These are phyloP conservation scores for Plemyria rubiginata DNA, from an alignment of 2,888 invertebrate genomes.

Conservation along the genomic window DNA sequence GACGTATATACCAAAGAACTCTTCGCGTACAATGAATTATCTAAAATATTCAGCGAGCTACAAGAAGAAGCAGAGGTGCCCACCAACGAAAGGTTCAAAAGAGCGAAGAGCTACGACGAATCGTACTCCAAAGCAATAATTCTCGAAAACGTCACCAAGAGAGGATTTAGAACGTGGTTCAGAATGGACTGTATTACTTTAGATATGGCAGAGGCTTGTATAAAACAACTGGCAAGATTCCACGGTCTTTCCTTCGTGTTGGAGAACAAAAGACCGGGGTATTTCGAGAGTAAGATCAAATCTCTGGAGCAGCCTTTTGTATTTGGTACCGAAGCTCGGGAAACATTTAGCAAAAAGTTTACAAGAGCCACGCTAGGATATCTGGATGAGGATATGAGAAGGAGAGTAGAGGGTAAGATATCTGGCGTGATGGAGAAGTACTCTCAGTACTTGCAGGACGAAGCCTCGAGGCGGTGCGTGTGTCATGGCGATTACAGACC, in stretches of 20 bases:
- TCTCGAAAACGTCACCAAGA: slow-evolving; percentile 58
- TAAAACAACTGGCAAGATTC: slow-evolving; percentile 63
- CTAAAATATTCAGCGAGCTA: slow-evolving; percentile 50
- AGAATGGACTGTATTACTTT: slow-evolving; percentile 56
- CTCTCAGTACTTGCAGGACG: slow-evolving; percentile 45
- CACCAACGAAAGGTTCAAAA: slow-evolving; percentile 50
- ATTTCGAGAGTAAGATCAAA: slow-evolving; percentile 52
- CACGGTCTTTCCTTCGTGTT: slow-evolving; percentile 60
- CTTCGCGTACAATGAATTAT: slow-evolving; percentile 57
- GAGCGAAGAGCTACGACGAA: slow-evolving; percentile 54
- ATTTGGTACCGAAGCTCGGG: slow-evolving; percentile 48
- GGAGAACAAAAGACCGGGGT: slow-evolving; percentile 50
- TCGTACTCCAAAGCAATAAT: slow-evolving; percentile 52
- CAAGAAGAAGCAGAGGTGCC: slow-evolving; percentile 58
- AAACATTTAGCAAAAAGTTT: slow-evolving; percentile 42
- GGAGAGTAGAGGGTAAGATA: slow-evolving; percentile 43
- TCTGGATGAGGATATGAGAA: slow-evolving; percentile 46
- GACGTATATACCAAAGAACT: slow-evolving; percentile 51
- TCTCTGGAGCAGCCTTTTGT: slow-evolving; percentile 36
- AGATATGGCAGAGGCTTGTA: slow-evolving; percentile 55
- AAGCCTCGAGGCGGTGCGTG: slow-evolving; percentile 45
- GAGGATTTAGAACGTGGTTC: slow-evolving; percentile 53
- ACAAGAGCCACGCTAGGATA: slow-evolving; percentile 37
- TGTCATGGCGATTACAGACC: slow-evolving; percentile 68
- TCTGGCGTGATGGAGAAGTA: slow-evolving; percentile 43